Conservation (phyloP, 2,888 invertebrate species). For the Tridacna crocea region DNA sequence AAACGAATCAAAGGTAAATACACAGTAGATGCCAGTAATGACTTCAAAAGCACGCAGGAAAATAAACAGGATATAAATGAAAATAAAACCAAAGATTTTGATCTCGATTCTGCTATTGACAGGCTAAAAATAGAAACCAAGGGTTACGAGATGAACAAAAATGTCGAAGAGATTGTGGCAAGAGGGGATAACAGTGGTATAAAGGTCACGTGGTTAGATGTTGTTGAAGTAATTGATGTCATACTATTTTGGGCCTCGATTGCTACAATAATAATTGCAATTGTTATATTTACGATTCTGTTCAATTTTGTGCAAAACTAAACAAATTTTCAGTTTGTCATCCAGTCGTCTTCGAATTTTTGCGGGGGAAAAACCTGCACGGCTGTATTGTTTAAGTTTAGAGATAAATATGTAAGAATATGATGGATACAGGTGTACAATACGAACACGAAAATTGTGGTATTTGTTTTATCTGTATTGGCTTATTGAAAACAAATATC, state of each 20-base stretch:
- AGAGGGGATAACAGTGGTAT: not conserved
- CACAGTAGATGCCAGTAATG: not conserved
- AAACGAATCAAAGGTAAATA: not conserved
- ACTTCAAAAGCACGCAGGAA: not conserved
- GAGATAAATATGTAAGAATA: too few species aligned
- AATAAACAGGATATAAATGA: not conserved
- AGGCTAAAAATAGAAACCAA: not conserved
- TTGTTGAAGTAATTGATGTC: not conserved
- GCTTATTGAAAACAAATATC: too few species aligned
- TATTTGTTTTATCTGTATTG: too few species aligned
- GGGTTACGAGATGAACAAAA: not conserved
- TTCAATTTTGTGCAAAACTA: not conserved
- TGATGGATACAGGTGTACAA: too few species aligned
- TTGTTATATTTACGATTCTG: not conserved
- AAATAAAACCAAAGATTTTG: not conserved
- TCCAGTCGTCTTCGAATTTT: not conserved
- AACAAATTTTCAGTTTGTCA: not conserved
- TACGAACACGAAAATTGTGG: too few species aligned
- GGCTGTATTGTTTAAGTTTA: too few species aligned
- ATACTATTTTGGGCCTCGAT: not conserved
- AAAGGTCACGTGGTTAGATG: conserved; percentile 11
- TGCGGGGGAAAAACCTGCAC: not conserved
- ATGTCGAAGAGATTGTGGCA: not conserved
- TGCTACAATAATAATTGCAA: not conserved
- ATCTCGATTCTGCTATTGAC: not conserved